These are phyloP conservation scores for Rhyacophila brunnea DNA, from an alignment of 1,140 invertebrate species.

Conservation along the genomic window DNA sequence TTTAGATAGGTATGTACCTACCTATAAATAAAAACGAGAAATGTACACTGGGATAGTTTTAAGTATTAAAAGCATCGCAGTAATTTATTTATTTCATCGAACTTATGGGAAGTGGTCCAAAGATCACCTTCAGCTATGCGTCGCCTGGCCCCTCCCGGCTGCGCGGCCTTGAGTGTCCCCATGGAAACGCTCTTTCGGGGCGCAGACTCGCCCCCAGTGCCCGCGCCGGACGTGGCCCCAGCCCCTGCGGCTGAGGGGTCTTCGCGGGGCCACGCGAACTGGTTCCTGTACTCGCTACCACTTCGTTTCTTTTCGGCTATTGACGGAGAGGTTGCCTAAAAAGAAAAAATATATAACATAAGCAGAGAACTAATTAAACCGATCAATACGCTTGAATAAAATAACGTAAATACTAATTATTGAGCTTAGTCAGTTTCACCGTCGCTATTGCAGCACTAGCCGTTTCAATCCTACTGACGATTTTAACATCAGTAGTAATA, in stretches of 20 bases:
- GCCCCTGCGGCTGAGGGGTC: conserved; percentile 51
- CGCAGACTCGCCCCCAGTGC: conserved; percentile 44
- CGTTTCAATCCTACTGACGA: too few species aligned
- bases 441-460: too few species aligned
- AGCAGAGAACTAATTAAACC: not conserved
- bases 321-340: conserved; percentile 22
- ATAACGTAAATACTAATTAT: too few species aligned
- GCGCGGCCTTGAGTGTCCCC: conserved; percentile 75
- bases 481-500: too few species aligned
- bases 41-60: too few species aligned
- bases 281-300: conserved; percentile 83
- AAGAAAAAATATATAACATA: not conserved
- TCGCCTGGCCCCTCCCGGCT: conserved; percentile 52
- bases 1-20: too few species aligned
- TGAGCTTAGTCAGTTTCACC: too few species aligned
- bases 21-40: too few species aligned
- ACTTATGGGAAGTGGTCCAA: too few species aligned
- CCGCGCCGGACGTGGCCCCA: conserved; percentile 46
- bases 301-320: conserved; percentile 22
- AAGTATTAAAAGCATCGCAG: too few species aligned
- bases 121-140: conserved; percentile 62
- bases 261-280: conserved; percentile 84
- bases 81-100: too few species aligned
- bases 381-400: too few species aligned
- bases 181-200: conserved; percentile 83